Evolutionary conservation across 1,140 invertebrate genomes (phyloP), one percentile per base, ranked within the genome.

Genomic region (Caenorhabditis brenneri): DNA sequence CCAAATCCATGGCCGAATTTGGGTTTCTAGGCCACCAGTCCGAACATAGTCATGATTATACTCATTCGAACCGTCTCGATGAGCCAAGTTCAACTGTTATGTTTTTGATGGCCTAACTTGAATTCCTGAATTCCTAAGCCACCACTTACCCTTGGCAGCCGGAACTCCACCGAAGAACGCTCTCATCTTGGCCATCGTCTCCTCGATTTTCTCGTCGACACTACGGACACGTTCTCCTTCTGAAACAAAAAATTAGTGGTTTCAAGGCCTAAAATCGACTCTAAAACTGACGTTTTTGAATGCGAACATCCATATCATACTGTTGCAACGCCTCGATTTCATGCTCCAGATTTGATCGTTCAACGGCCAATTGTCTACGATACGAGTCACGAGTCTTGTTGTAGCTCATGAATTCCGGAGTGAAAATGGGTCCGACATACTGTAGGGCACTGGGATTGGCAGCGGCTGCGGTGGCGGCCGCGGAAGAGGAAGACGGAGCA

Each of bases 331-430:
- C 65, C 2, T 74, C 65, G 19, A 74, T 24, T 36, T 74, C 65
- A 74, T 74, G 65, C 22, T 74, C 65, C n/a, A 74, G 19, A 42
- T 74, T 39, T 7, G 65, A 39, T 15, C 65, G 42, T n/a, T 74
- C 65, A 15, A 74, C 29, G 4, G 65, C 65, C 65, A 74, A 46
- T 15, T 74, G 65, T 19, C 65, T n/a, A 24, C 65, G 36, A 24
- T 74, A 74, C 12, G 65, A 42, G 10, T 74, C 65, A 1, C 65
- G 36, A 22, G 36, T 74, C 36, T 74, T 74, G n/a, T 74, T 74
- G n/a, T 74, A 74, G 10, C 19, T 74, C 65, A 74, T 74, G n/a
- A 74, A 74, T 74, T 74, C 65, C 12, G 65, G 65, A 24, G 65
- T 74, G 22, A 74, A 74, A 10, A 74, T 74, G 16, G 65, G 65